Base-by-base conservation (phyloP, 2,113 vertebrate species). In the Myrmecobius fasciatus region DNA sequence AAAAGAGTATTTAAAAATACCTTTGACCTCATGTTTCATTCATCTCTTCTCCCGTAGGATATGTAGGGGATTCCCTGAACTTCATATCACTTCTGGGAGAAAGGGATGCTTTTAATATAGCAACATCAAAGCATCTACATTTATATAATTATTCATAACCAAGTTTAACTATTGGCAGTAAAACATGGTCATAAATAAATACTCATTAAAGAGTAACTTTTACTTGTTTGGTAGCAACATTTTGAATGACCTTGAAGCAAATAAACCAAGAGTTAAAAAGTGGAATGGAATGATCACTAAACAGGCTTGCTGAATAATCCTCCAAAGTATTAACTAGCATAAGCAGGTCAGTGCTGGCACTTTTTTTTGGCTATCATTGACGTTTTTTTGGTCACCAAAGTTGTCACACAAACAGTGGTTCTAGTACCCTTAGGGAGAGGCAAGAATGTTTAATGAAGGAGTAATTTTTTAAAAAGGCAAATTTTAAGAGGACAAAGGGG, bases 211-310 rank as follows among this genome's bases (percentile, higher is more conserved):
- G 47, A 53, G 25, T 95, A 92, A 53, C 31, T 92, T 46, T 20
- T 47, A 90, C 88, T 75, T 96, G 67, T n/a, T 95, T 93, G 48
- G 46, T 17, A 92, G 93, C 25, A 92, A 92, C 1, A 53, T 67
- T 92, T 95, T 46, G 89, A 54, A 67, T 92, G 6, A 91, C 91
- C 47, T 11, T 60, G 8, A 49, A 92, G 46, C 51, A 95, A 28
- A 54, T 54, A 89, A 24, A 90, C 88, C 7, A 54, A 96, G 95
- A 95, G 89, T 95, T 89, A 95, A 91, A 14, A 93, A 95, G 11
- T 22, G 49, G 47, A 95, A 96, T 22, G 49, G 47, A 95, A 96
- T 90, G 49, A 95, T 90, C 67, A 90, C 54, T 5, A 92, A 95
- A 91, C 92, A 52, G 54, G 26, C 75, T 93, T 95, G 47, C 26